phyloP scores from a whole-genome alignment of 2,113 vertebrate genomes.

The Gracilinanus agilis region DNA sequence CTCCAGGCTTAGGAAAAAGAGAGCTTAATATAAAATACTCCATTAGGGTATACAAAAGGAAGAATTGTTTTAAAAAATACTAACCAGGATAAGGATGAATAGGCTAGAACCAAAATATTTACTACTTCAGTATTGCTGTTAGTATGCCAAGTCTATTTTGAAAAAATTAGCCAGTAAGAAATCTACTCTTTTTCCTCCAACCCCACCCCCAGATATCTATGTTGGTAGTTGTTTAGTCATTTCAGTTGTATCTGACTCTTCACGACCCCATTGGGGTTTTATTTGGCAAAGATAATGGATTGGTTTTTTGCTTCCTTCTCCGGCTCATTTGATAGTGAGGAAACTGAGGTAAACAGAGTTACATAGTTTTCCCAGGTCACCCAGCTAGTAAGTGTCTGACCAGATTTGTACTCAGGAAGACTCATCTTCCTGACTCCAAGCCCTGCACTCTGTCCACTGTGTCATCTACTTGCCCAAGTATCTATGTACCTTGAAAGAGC shows the following conservation, averaged over 20 bases:
- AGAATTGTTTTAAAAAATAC: constrained; percentile 32
- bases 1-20: neutral
- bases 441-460: too few species aligned
- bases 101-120: constrained; percentile 71
- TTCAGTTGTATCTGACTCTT: too few species aligned
- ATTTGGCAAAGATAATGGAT: too few species aligned
- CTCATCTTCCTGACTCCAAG: too few species aligned
- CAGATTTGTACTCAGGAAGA: too few species aligned
- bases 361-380: too few species aligned
- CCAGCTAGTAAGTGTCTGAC: too few species aligned
- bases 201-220: neutral
- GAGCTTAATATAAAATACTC: neutral
- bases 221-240: too few species aligned
- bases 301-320: too few species aligned
- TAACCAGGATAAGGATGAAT: constrained; percentile 62
- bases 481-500: neutral
- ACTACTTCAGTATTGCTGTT: constrained; percentile 65
- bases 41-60: neutral
- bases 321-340: too few species aligned
- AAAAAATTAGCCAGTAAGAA: constrained; percentile 38
- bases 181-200: neutral
- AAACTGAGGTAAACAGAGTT: too few species aligned
- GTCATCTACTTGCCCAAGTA: neutral
- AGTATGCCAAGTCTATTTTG: constrained; percentile 50
- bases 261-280: too few species aligned